Evolutionary conservation across 1,140 invertebrate genomes (phyloP), one percentile per base, ranked within the genome.

Genomic region (Drosophila fuyamai): DNA sequence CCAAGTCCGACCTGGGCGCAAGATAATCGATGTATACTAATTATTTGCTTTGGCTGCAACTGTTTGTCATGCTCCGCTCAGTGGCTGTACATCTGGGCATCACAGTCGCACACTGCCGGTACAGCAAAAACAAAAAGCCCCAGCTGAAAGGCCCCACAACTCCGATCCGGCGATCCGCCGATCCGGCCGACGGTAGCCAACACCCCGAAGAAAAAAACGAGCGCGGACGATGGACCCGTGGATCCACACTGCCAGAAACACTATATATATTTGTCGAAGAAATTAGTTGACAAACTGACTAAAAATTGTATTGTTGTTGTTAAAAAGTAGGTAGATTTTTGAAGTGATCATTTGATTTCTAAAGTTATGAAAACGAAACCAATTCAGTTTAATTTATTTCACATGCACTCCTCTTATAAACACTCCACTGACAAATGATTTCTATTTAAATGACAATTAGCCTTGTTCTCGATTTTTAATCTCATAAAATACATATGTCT

Each of bases 21-120:
- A 89, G 84, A 89, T 89, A 89, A 89, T 89, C 84, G 84, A 89
- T 89, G 84, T 89, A 89, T 89, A 89, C 84, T 89, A 89, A 89
- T 89, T 89, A 89, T 89, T 89, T 89, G 84, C 84, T 84, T 89
- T 89, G 84, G 43, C 84, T 89, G 84, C 84, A 89, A 89, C 84
- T 89, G 84, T 89, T 89, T 89, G 84, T 88, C 83, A 88, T 83
- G 84, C 83, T 80, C 79, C 75, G 61, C 57, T 72, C 55, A 46
- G 60, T 58, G 67, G 72, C 58, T 66, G 71, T 74, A 75, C 71
- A 74, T 48, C 72, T 61, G 65, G 55, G 51, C 56, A 59, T 47
- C 53, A 13, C 27, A 16, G 58, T 38, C 43, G 14, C 13, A 27
- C 48, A 51, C 6, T 23, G 53, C 8, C 55, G 66, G 84, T 86